A percentile compares a stretch with the other conserved stretches of the same genome.
phyloP scores from a whole-genome alignment of 92 coral and sea anemone genomes.

The Epizoanthus scotinus region DNA sequence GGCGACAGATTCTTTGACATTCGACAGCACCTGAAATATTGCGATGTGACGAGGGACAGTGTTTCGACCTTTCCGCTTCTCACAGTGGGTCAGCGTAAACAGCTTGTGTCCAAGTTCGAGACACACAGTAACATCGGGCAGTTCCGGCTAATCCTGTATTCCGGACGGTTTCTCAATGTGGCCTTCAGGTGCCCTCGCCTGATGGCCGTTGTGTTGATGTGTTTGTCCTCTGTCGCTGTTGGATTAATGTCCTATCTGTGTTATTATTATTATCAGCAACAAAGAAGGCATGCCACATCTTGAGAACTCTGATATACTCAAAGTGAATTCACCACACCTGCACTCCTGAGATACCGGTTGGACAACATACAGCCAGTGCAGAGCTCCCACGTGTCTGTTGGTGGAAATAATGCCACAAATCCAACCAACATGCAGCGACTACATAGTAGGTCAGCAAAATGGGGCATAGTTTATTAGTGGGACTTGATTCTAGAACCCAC shows the following conservation, averaged over 20 bases:
- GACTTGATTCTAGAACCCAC: too few species aligned
- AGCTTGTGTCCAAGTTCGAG: constrained; percentile 11
- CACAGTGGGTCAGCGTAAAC: constrained; percentile 12
- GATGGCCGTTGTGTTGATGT: constrained; percentile 19
- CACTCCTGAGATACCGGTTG: too few species aligned
- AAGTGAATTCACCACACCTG: too few species aligned
- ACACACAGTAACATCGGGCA: constrained; percentile 18
- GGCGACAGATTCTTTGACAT: constrained; percentile 38
- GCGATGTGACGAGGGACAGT: constrained; percentile 25
- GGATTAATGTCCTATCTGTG: constrained; percentile 36
- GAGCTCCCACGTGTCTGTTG: too few species aligned
- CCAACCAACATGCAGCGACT: too few species aligned
- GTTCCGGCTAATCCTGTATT: constrained; percentile 36
- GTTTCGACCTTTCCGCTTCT: constrained; percentile 27
- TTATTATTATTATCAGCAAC: constrained; percentile 20
- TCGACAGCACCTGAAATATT: constrained; percentile 38
- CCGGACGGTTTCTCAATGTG: constrained; percentile 33
- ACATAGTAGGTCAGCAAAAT: too few species aligned
- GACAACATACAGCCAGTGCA: too few species aligned
- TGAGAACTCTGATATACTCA: too few species aligned
- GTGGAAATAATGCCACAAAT: too few species aligned
- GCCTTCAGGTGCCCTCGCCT: constrained; percentile 37
- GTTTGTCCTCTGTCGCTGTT: constrained; percentile 31
- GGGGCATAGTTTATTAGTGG: too few species aligned
- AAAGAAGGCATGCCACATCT: too few species aligned